Evolutionary conservation across 2,888 invertebrate species (phyloP).

Genomic region (Priocnemis perturbator): DNA sequence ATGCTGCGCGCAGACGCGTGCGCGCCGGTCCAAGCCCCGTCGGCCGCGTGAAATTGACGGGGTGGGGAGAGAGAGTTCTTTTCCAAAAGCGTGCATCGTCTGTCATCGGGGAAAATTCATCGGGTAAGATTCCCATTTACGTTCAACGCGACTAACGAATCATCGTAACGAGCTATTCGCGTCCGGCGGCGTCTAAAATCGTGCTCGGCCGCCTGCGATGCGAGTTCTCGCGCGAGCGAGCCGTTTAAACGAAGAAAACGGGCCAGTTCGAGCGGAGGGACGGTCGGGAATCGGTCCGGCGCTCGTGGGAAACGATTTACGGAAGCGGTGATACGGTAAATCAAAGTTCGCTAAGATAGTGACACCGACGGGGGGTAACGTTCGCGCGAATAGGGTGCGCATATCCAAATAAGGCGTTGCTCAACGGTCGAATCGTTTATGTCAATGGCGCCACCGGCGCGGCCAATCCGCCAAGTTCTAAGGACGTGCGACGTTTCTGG

Average conservation of each 20-base stretch:
- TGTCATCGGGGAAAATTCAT: slow-evolving; percentile 56
- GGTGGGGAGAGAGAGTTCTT: slow-evolving; percentile 56
- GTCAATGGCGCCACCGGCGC: slow-evolving; percentile 43
- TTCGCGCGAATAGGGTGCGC: slow-evolving; percentile 72
- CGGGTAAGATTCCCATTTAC: slow-evolving; percentile 27
- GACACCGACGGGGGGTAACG: slow-evolving; percentile 38
- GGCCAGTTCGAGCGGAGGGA: too few species aligned
- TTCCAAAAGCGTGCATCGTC: slow-evolving; percentile 65
- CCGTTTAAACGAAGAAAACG: too few species aligned
- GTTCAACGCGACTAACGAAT: slow-evolving; percentile 16
- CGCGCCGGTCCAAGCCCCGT: slow-evolving; percentile 42
- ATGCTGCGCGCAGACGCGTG: slow-evolving; percentile 39
- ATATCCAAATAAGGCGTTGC: slow-evolving; percentile 81
- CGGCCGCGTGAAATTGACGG: slow-evolving; percentile 45
- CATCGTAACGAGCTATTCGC: neutral
- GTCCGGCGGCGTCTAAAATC: too few species aligned
- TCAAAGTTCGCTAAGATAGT: slow-evolving; percentile 10
- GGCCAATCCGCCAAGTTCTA: slow-evolving; percentile 30
- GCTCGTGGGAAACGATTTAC: too few species aligned
- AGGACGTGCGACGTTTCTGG: slow-evolving; percentile 31
- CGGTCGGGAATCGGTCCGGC: too few species aligned
- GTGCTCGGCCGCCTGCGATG: too few species aligned
- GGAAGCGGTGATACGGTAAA: neutral
- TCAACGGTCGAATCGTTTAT: slow-evolving; percentile 22
- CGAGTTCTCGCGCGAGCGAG: too few species aligned